These are phyloP conservation scores for Dipodomys ordii DNA, from an alignment of 2,113 vertebrate genomes.

Conservation along the genomic window DNA sequence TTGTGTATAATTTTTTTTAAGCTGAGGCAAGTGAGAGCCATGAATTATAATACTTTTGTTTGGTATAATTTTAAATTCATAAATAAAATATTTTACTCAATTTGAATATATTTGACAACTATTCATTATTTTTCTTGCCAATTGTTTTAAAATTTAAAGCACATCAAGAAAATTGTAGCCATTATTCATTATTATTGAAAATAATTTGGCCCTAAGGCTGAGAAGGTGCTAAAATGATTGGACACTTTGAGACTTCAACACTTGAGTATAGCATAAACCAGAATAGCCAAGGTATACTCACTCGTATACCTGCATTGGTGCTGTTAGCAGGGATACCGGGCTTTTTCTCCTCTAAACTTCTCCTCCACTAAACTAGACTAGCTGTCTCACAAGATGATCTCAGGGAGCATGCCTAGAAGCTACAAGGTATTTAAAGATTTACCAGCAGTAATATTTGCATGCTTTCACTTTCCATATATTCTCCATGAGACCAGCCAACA, in stretches of 20 bases:
- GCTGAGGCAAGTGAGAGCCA: conserved; percentile 5
- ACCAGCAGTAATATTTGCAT: not conserved
- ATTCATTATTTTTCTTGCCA: conserved; percentile 52
- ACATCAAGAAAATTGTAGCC: not conserved
- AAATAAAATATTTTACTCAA: not conserved
- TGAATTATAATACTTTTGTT: conserved; percentile 13
- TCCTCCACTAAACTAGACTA: not conserved
- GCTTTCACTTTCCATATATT: not conserved
- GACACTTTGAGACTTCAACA: not conserved
- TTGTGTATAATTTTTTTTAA: not conserved
- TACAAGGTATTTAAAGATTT: not conserved
- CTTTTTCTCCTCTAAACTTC: not conserved
- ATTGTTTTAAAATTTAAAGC: not conserved
- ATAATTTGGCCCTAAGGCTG: not conserved
- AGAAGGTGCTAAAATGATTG: not conserved
- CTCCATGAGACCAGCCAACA: not conserved
- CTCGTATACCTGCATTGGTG: not conserved
- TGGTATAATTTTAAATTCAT: conserved; percentile 3
- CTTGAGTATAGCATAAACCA: not conserved
- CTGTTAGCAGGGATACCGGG: not conserved
- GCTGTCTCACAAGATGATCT: not conserved
- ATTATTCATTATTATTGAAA: conserved; percentile 1
- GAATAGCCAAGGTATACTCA: not conserved
- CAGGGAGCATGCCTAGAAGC: not conserved
- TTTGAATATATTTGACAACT: conserved; percentile 10